Evolutionary conservation across 2,113 vertebrate species (phyloP).

Genomic region (Urocolius indicus): DNA sequence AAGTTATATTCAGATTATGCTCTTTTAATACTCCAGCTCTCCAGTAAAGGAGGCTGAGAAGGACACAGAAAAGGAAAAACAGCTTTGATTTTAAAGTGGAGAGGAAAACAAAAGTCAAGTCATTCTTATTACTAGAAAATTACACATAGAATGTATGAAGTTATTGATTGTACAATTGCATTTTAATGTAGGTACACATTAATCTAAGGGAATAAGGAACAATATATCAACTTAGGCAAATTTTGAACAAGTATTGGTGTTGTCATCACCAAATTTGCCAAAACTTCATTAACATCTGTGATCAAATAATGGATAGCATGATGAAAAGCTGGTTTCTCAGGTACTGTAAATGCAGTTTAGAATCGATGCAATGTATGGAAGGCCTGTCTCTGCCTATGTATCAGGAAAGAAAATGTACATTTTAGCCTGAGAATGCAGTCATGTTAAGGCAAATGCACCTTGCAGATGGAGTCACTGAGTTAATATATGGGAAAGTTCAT

Average conservation of each 20-base stretch:
- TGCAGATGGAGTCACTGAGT: neutral
- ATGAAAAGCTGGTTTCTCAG: neutral
- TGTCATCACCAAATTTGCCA: neutral
- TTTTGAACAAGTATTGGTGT: neutral
- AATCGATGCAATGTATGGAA: fast-evolving
- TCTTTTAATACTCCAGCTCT: neutral
- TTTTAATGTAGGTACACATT: neutral
- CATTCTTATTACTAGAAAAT: neutral
- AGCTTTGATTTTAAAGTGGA: neutral
- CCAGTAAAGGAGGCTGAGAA: neutral
- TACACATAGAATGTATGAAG: fast-evolving
- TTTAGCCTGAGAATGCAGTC: neutral
- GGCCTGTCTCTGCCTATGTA: neutral
- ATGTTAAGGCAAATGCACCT: neutral
- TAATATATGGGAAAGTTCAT: neutral
- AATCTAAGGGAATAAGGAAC: neutral
- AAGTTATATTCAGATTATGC: neutral
- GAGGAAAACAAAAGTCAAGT: neutral
- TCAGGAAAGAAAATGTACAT: neutral
- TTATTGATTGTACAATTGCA: neutral
- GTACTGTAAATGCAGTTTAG: neutral
- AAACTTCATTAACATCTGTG: neutral
- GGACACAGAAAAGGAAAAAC: neutral
- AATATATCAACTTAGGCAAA: neutral
- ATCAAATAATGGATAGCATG: neutral